A percentile compares a stretch with the other conserved stretches of the same genome.
Conservation (phyloP, 1,140 invertebrate species). For the Pseudomyrmex gracilis region DNA sequence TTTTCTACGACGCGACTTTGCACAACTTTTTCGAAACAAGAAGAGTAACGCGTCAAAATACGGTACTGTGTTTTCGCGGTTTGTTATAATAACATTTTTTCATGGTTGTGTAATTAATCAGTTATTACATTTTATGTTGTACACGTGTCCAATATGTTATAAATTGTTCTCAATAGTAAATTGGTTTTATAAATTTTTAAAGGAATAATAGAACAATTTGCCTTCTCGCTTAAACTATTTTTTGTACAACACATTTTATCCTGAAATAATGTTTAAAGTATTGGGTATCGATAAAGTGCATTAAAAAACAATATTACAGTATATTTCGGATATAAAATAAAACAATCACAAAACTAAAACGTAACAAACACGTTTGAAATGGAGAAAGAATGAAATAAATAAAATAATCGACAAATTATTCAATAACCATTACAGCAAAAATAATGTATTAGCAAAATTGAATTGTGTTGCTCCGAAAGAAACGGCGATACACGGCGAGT, state of each 20-base stretch:
- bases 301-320: not conserved
- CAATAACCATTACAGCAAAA: too few relatives aligned
- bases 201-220: not conserved
- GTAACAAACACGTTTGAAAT: not conserved
- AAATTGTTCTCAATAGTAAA: not conserved
- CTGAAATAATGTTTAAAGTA: not conserved
- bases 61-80: not conserved
- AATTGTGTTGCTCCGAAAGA: not conserved
- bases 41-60: slow-evolving; percentile 22
- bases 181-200: not conserved
- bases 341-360: not conserved
- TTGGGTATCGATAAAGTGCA: not conserved
- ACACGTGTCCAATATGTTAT: too few relatives aligned
- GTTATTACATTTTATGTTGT: too few relatives aligned
- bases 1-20: not conserved
- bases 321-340: not conserved
- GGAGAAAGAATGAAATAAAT: not conserved
- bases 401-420: not conserved
- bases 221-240: not conserved
- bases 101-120: too few relatives aligned
- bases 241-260: not conserved
- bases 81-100: not conserved
- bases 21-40: not conserved
- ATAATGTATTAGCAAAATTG: not conserved
- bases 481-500: not conserved